These are phyloP conservation scores for Zalophus californianus DNA, from an alignment of 2,797 vertebrate species.

Conservation along the genomic window DNA sequence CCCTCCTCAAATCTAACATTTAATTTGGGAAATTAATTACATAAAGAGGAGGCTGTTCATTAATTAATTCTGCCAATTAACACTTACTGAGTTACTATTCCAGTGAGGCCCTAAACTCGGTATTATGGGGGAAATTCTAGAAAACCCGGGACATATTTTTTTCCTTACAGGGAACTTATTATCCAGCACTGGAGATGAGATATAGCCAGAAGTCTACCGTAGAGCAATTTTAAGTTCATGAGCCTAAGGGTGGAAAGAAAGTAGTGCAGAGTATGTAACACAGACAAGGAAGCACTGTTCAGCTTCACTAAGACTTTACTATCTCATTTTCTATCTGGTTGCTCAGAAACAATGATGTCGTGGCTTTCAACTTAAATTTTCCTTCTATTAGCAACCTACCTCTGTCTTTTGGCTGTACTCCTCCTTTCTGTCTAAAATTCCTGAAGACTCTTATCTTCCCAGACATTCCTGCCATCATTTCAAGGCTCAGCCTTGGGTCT, in stretches of 20 bases:
- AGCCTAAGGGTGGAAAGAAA: not conserved
- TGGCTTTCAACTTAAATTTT: constrained; percentile 26
- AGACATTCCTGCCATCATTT: not conserved
- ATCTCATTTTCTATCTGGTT: not conserved
- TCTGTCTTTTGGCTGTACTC: not conserved
- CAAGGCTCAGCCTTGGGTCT: not conserved
- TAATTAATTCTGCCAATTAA: constrained; percentile 46
- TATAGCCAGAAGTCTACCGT: not conserved
- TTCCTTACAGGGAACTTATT: not conserved
- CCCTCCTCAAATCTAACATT: constrained; percentile 37
- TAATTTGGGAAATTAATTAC: constrained; percentile 55
- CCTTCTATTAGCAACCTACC: not conserved
- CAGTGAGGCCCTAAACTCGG: not conserved
- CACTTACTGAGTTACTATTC: constrained; percentile 39
- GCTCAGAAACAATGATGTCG: constrained; percentile 27
- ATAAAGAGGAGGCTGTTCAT: constrained; percentile 1
- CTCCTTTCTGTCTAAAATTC: not conserved
- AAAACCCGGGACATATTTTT: not conserved
- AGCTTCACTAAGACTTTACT: not conserved
- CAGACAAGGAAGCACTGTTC: not conserved
- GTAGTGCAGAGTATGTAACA: not conserved
- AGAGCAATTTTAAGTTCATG: not conserved
- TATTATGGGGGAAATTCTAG: not conserved
- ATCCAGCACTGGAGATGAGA: not conserved
- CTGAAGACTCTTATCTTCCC: not conserved